Conservation (phyloP, 2,888 invertebrate genomes). For the Ormyrus nitidulus region DNA sequence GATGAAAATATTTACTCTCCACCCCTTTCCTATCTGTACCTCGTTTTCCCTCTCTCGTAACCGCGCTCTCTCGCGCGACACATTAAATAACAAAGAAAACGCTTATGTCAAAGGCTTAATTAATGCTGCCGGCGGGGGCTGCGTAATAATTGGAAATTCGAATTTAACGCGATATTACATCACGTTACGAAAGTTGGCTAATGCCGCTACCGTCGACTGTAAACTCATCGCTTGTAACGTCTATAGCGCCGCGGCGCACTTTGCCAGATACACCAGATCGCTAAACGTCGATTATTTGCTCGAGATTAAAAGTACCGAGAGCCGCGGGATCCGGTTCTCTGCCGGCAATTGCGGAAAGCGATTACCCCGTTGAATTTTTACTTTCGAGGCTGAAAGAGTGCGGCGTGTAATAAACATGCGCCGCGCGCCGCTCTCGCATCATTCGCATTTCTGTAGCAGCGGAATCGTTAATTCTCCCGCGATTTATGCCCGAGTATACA, state of each 20-base stretch:
- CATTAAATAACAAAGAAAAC: slow-evolving; percentile 35
- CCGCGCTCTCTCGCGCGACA: neutral
- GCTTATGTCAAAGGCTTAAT: slow-evolving; percentile 32
- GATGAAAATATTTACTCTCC: neutral
- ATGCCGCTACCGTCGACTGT: neutral
- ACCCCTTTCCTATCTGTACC: neutral
- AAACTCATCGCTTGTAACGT: slow-evolving; percentile 31
- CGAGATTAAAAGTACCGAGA: too few species aligned
- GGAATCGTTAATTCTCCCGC: slow-evolving; percentile 52
- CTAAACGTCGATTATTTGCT: neutral
- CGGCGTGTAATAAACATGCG: slow-evolving; percentile 12
- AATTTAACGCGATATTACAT: slow-evolving; percentile 24
- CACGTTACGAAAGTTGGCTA: slow-evolving; percentile 36
- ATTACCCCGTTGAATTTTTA: slow-evolving; percentile 15
- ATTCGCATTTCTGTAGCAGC: slow-evolving; percentile 39
- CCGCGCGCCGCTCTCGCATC: slow-evolving; percentile 8
- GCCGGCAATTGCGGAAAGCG: slow-evolving; percentile 8
- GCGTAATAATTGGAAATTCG: slow-evolving; percentile 43
- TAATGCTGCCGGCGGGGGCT: neutral
- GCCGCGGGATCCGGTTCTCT: neutral
- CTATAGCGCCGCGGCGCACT: neutral
- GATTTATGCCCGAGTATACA: slow-evolving; percentile 31
- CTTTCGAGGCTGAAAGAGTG: slow-evolving; percentile 11
- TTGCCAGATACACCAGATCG: neutral
- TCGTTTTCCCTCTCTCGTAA: slow-evolving; percentile 7